Conservation (phyloP, 2,888 invertebrate genomes). For the Rhingia campestris region DNA sequence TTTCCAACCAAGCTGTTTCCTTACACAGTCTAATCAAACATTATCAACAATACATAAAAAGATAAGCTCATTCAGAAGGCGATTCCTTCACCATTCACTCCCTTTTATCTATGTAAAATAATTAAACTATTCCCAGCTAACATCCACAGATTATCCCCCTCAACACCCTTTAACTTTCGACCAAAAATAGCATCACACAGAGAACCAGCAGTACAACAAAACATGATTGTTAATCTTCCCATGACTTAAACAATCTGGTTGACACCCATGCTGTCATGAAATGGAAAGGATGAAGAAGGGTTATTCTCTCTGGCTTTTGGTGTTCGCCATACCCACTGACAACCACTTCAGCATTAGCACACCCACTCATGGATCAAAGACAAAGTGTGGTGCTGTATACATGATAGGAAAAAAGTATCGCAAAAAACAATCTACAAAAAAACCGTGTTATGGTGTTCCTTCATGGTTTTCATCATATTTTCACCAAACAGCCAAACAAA, state of each 20-base stretch:
- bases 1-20: no score
- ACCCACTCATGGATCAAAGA: conserved; percentile 33
- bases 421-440: neutral
- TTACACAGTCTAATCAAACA: neutral
- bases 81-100: neutral
- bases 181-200: conserved; percentile 21
- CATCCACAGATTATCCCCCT: conserved; percentile 6
- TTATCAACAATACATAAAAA: neutral
- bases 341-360: conserved; percentile 29
- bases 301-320: conserved; percentile 21
- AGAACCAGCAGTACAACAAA: conserved; percentile 15
- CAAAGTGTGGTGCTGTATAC: conserved; percentile 14
- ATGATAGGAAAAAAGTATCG: neutral
- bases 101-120: conserved; percentile 3
- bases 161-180: conserved; percentile 16
- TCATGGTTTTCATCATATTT: conserved; percentile 38
- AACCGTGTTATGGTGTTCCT: conserved; percentile 24
- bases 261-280: conserved; percentile 56
- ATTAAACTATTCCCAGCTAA: conserved; percentile 20
- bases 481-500: conserved; percentile 51
- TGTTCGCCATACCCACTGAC: conserved; percentile 18
- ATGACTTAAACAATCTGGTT: conserved; percentile 63
- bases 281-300: conserved; percentile 46
- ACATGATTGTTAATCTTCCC: conserved; percentile 53
- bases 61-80: neutral